These are phyloP conservation scores for Himalopsyche japonica DNA, from an alignment of 2,888 invertebrate genomes.

Conservation along the genomic window DNA sequence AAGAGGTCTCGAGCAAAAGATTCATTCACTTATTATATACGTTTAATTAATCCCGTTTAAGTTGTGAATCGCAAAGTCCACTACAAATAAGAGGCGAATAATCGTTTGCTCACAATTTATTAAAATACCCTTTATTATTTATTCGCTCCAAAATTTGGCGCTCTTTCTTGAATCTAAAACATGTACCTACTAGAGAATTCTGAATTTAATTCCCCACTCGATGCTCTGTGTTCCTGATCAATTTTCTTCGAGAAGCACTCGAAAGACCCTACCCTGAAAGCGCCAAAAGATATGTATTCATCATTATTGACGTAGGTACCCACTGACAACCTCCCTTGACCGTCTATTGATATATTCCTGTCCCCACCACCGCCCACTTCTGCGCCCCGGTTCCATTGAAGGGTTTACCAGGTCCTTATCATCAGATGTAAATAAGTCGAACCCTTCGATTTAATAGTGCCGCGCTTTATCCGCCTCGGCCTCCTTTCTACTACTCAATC, in stretches of 20 bases:
- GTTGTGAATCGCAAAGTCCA: too few species aligned
- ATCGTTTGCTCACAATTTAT: too few species aligned
- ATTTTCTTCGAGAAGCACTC: background rate
- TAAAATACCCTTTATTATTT: too few species aligned
- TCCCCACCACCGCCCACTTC: background rate
- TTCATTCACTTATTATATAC: too few species aligned
- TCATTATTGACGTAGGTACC: conserved; percentile 25
- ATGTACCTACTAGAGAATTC: background rate
- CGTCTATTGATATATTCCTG: conserved; percentile 32
- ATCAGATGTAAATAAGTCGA: conserved; percentile 34
- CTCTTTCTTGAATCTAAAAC: background rate
- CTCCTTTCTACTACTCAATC: background rate
- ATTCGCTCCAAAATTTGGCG: background rate
- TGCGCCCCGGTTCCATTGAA: background rate
- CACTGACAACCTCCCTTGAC: conserved; percentile 16
- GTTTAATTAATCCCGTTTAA: too few species aligned
- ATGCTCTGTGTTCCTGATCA: background rate
- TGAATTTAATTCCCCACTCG: conserved; percentile 4
- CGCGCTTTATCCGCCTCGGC: conserved; percentile 5
- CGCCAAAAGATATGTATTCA: conserved; percentile 18
- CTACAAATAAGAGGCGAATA: too few species aligned
- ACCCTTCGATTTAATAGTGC: conserved; percentile 31
- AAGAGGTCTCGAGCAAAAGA: too few species aligned
- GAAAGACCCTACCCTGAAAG: background rate
- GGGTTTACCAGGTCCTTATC: conserved; percentile 27